A percentile compares a stretch with the other conserved stretches of the same genome.
Conservation (phyloP, 2,888 invertebrate species). For the Orthosia gothica region DNA sequence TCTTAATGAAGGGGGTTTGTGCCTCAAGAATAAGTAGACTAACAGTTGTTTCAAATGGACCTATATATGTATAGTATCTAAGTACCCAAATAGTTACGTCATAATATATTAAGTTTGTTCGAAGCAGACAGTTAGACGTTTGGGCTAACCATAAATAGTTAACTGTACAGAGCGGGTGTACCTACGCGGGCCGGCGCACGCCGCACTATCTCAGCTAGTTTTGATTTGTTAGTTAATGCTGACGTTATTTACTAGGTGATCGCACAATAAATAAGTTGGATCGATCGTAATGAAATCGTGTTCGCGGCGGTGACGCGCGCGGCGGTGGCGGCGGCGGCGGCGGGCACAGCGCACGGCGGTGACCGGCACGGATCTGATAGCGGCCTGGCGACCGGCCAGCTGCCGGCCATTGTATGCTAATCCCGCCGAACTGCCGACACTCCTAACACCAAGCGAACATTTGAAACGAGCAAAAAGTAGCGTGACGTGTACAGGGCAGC, state of each 20-base stretch:
- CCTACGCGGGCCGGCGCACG: background rate
- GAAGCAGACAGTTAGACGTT: conserved; percentile 20
- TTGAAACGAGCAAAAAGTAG: conserved; percentile 61
- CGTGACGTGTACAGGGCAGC: conserved; percentile 41
- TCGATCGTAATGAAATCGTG: conserved; percentile 50
- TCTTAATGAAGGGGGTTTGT: background rate
- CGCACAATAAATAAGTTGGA: conserved; percentile 47
- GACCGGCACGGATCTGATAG: conserved; percentile 60
- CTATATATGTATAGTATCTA: too few species aligned
- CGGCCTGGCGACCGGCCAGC: conserved; percentile 65
- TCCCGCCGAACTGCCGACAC: conserved; percentile 66
- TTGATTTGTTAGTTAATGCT: conserved; percentile 44
- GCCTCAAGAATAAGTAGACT: conserved; percentile 1
- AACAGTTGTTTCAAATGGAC: background rate
- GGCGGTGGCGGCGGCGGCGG: conserved; percentile 2
- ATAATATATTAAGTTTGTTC: background rate
- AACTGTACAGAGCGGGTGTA: background rate
- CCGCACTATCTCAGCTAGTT: conserved; percentile 16
- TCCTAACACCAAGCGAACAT: conserved; percentile 54
- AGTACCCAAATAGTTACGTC: background rate
- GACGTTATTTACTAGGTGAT: conserved; percentile 50
- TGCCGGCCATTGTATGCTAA: conserved; percentile 83
- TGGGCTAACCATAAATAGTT: conserved; percentile 13
- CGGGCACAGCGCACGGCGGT: background rate
- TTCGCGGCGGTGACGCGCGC: conserved; percentile 24